These are phyloP conservation scores for Phaethornis superciliosus DNA, from an alignment of 2,113 vertebrate genomes.

Conservation along the genomic window DNA sequence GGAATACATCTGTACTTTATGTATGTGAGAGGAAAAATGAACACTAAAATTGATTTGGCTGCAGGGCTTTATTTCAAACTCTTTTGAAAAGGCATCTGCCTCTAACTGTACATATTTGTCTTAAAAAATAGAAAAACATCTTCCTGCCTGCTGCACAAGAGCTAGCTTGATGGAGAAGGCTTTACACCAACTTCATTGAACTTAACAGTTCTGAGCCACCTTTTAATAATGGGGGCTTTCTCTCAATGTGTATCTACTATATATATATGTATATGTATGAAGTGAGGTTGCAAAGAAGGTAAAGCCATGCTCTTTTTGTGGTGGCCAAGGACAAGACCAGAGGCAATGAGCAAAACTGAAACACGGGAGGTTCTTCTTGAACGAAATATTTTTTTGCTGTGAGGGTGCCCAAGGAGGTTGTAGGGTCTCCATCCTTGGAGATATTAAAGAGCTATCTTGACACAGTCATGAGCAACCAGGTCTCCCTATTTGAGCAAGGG, in stretches of 20 bases:
- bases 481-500: neutral
- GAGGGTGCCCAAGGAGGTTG: neutral
- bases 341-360: neutral
- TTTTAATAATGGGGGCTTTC: neutral
- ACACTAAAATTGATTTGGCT: neutral
- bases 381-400: neutral
- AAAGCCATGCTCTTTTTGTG: neutral
- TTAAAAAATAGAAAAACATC: neutral
- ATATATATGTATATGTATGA: neutral
- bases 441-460: neutral
- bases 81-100: neutral
- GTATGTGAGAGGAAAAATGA: neutral
- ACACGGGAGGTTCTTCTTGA: neutral
- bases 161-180: neutral
- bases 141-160: neutral
- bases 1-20: neutral
- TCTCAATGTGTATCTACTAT: neutral
- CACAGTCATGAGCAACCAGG: no score
- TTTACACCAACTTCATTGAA: neutral
- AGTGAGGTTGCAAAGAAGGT: neutral
- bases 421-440: neutral
- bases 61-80: neutral
- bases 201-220: neutral
- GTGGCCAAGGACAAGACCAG: neutral
- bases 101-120: neutral